A percentile compares a stretch with the other conserved stretches of the same genome.
Evolutionary conservation across 2,113 vertebrate species (phyloP).

Genomic region (Nothoprocta pentlandii): DNA sequence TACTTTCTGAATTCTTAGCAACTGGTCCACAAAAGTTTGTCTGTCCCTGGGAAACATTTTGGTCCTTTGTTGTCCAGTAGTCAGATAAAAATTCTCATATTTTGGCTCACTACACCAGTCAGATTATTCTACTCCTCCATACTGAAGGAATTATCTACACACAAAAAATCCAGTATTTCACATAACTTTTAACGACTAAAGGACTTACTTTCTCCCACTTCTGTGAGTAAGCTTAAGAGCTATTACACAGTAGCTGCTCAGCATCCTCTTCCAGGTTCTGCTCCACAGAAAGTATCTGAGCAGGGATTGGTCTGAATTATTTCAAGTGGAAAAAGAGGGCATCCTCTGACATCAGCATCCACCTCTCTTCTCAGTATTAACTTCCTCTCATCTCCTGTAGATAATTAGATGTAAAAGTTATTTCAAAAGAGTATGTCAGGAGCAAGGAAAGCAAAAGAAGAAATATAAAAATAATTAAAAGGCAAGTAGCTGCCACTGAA

Average conservation of each 20-base stretch:
- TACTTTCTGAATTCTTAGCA: not conserved
- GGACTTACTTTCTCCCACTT: not conserved
- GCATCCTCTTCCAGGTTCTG: constrained; percentile 64
- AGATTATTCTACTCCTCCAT: not conserved
- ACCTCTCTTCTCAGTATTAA: constrained; percentile 51
- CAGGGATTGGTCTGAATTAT: constrained; percentile 60
- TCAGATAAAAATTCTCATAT: not conserved
- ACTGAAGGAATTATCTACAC: not conserved
- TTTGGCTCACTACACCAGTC: not conserved
- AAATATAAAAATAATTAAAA: not conserved
- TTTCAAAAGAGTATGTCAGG: not conserved
- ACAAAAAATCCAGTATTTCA: not conserved
- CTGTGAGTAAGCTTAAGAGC: not conserved
- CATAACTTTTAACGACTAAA: not conserved
- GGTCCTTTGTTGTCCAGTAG: not conserved
- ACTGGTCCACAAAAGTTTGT: not conserved
- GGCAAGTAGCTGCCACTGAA: not conserved
- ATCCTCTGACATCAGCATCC: constrained; percentile 52
- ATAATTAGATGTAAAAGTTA: constrained; percentile 6
- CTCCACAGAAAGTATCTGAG: constrained; percentile 56
- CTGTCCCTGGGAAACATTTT: not conserved
- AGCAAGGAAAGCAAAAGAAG: not conserved
- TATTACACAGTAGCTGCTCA: not conserved
- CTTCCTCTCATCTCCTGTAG: constrained; percentile 52
- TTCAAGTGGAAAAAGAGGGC: constrained; percentile 63